Conservation (phyloP, 35 echinoderm and acorn worm species). For the Ptychodera flava region DNA sequence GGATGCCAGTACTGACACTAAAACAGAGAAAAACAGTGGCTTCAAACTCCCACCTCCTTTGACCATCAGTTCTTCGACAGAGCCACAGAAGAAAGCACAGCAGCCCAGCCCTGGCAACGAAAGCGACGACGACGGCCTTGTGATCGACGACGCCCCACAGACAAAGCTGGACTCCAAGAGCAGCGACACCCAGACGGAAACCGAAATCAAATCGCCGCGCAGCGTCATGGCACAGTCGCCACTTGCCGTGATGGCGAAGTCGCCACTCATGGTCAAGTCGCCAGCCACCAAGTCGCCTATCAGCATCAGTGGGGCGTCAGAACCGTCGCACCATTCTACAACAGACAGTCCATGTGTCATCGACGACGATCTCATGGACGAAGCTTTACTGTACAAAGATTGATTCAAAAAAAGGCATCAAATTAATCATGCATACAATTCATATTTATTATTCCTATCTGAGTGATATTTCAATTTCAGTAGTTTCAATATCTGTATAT, state of each 20-base stretch:
- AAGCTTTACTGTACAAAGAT: conserved; percentile 42
- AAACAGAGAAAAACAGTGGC: background rate
- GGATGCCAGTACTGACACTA: background rate
- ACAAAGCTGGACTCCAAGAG: background rate
- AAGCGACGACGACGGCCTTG: background rate
- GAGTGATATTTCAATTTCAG: too few relatives aligned
- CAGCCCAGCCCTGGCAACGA: background rate
- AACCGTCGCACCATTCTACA: background rate
- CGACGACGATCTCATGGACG: conserved; percentile 98
- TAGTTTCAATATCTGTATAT: too few relatives aligned
- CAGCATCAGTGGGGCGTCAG: background rate
- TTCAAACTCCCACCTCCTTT: background rate
- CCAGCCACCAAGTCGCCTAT: background rate
- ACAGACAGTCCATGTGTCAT: conserved; percentile 70
- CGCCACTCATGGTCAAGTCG: conserved; percentile 41
- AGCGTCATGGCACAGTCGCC: conserved; percentile 50
- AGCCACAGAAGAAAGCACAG: background rate
- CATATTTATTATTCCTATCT: too few relatives aligned
- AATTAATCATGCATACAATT: too few relatives aligned
- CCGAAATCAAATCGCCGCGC: background rate
- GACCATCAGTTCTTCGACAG: background rate
- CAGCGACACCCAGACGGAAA: conserved; percentile 16
- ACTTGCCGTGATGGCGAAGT: conserved; percentile 30
- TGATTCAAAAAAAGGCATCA: too few relatives aligned
- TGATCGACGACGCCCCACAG: background rate